Evolutionary conservation across 2,888 invertebrate genomes (phyloP).

Genomic region (Abscondita cerata): DNA sequence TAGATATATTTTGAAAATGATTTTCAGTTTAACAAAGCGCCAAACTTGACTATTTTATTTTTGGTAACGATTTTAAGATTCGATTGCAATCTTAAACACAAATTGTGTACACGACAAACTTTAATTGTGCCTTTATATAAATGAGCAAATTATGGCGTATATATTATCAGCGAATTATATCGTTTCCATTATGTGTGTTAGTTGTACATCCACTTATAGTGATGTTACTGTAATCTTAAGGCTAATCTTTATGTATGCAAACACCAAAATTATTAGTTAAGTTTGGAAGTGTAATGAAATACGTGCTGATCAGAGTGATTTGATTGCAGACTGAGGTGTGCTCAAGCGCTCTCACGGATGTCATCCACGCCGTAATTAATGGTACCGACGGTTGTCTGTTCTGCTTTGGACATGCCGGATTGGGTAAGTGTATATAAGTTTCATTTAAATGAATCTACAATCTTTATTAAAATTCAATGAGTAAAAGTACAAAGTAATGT

Average conservation of each 20-base stretch:
- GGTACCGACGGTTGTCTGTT: slow-evolving; percentile 93
- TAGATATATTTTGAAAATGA: slow-evolving; percentile 11
- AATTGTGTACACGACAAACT: slow-evolving; percentile 27
- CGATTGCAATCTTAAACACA: slow-evolving; percentile 22
- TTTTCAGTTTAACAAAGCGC: too few relatives aligned
- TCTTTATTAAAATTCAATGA: background rate
- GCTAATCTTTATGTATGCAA: slow-evolving; percentile 36
- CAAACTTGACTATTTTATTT: too few relatives aligned
- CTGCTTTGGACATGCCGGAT: slow-evolving; percentile 87
- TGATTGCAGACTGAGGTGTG: slow-evolving; percentile 87
- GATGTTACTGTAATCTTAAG: slow-evolving; percentile 31
- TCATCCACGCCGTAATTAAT: slow-evolving; percentile 93
- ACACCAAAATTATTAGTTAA: slow-evolving; percentile 38
- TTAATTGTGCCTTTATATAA: slow-evolving; percentile 31
- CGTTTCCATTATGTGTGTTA: slow-evolving; percentile 20
- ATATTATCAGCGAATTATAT: slow-evolving; percentile 22
- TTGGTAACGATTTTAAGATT: too few relatives aligned
- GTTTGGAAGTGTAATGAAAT: slow-evolving; percentile 41
- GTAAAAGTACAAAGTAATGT: too few relatives aligned
- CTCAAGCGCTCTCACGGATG: slow-evolving; percentile 89
- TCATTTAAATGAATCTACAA: background rate
- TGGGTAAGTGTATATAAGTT: slow-evolving; percentile 65
- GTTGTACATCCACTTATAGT: slow-evolving; percentile 29
- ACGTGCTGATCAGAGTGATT: slow-evolving; percentile 38
- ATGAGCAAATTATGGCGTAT: slow-evolving; percentile 28